A percentile compares a stretch with the other conserved stretches of the same genome.
Evolutionary conservation across 1,140 invertebrate genomes (phyloP).

Genomic region (Helicoverpa zea): DNA sequence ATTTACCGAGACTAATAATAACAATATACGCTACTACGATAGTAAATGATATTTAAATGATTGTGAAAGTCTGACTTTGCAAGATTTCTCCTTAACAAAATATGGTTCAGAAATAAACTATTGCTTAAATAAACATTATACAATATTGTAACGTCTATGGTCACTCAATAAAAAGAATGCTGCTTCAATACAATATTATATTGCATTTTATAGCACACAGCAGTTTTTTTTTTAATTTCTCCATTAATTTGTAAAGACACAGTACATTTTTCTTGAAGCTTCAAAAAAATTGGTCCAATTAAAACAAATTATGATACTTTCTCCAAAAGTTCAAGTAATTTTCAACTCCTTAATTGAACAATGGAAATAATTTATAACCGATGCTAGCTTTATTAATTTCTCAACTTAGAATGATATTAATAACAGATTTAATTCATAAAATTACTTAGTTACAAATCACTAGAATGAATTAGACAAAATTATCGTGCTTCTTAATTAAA

Average conservation of each 20-base stretch:
- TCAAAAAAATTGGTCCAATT: not conserved
- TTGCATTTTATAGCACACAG: no score
- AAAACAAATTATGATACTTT: no score
- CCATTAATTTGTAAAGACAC: no score
- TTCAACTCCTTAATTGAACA: not conserved
- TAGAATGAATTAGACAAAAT: not conserved
- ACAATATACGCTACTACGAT: slow-evolving; percentile 30
- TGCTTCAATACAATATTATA: no score
- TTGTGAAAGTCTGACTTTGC: not conserved
- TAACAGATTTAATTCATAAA: not conserved
- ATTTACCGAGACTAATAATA: not conserved
- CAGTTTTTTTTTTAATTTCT: no score
- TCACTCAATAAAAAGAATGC: no score
- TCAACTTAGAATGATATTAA: not conserved
- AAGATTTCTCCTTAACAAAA: no score
- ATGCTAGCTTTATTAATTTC: not conserved
- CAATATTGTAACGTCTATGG: no score
- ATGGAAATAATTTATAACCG: not conserved
- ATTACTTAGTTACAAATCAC: not conserved
- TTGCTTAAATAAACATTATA: no score
- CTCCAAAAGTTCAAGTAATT: not conserved
- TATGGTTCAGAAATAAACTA: no score
- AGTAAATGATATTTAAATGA: not conserved
- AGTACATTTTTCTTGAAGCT: no score
- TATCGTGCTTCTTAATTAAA: not conserved